These are phyloP conservation scores for Medauroidea extradentata DNA, from an alignment of 1,140 invertebrate species.

Conservation along the genomic window DNA sequence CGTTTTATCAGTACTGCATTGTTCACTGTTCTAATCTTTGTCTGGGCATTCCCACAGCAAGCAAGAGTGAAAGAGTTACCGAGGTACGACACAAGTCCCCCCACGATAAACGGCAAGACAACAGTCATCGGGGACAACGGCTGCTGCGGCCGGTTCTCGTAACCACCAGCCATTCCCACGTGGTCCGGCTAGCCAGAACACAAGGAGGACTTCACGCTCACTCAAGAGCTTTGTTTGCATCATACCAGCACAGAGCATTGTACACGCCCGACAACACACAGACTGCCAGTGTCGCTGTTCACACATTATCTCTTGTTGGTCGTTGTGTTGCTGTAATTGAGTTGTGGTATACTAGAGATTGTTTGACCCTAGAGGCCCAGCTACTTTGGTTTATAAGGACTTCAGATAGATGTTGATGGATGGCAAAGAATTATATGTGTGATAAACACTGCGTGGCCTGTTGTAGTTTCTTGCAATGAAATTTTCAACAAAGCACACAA, in stretches of 20 bases:
- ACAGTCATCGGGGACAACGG: conserved; percentile 60
- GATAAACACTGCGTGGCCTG: no score
- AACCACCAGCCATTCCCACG: conserved; percentile 7
- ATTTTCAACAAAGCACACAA: no score
- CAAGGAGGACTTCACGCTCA: conserved; percentile 25
- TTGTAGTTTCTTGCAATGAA: no score
- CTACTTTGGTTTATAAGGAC: no score
- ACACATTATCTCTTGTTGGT: not conserved
- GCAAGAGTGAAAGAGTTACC: conserved; percentile 71
- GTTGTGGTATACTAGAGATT: no score
- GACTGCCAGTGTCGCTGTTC: not conserved
- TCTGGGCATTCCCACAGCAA: conserved; percentile 55
- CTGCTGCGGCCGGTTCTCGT: conserved; percentile 51
- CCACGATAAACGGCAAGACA: conserved; percentile 66
- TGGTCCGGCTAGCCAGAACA: no score
- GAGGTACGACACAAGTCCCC: conserved; percentile 64
- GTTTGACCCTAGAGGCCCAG: no score
- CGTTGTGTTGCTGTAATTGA: not conserved
- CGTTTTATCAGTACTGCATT: no score
- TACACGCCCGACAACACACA: conserved; percentile 10
- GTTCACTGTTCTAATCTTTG: no score
- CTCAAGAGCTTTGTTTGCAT: conserved; percentile 18
- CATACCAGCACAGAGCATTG: not conserved
- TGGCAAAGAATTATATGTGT: no score
- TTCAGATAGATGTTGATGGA: no score